Base-by-base conservation (phyloP, 1,140 invertebrate genomes). In the Sycophaga agraensis region DNA sequence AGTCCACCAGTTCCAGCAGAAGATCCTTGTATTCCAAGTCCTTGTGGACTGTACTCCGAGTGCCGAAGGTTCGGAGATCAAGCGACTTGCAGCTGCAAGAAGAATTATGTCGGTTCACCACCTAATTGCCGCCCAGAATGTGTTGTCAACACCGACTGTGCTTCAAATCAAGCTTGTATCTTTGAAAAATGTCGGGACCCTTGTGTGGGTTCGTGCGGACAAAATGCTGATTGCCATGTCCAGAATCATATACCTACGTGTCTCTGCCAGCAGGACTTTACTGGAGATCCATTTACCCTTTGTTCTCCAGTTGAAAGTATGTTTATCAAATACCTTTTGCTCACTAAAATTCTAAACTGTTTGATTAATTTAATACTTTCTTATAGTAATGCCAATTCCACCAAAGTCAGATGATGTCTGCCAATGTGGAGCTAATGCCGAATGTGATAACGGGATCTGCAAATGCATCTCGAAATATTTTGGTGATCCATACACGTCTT, bases 201-300 rank as follows among this genome's bases (percentile, higher is more conserved):
- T 37, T 91, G 89, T 67, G 76, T 83, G 51, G 87, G 87, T 19
- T 85, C 86, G 7, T 91, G 90, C 71, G 89, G 89, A 19, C 66
- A 81, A 28, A 87, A 88, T 70, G 85, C 89, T 2, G 81, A 88
- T 50, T 92, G 90, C 71, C 82, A 81, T 64, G 89, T 91, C n/a
- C 84, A 88, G 24, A 90, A 90, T 70, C 91, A 92, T 69, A 88
- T 87, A 19, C 87, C 89, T 16, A 85, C 86, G 19, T 92, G 90
- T 70, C 74, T 85, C 2, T 92, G 91, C 74, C 80, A 82, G 28
- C 65, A 81, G 60, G 86, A 85, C 26, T 83, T 84, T 65, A 84
- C 84, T 35, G 89, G 89, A 26, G 85, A 88, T 82, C 84, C 87
- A 31, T 83, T 83, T 59, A 77, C 72, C 22, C 62, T 68, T 21